These are phyloP conservation scores for Neofelis nebulosa DNA, from an alignment of 2,113 vertebrate genomes.

Conservation along the genomic window DNA sequence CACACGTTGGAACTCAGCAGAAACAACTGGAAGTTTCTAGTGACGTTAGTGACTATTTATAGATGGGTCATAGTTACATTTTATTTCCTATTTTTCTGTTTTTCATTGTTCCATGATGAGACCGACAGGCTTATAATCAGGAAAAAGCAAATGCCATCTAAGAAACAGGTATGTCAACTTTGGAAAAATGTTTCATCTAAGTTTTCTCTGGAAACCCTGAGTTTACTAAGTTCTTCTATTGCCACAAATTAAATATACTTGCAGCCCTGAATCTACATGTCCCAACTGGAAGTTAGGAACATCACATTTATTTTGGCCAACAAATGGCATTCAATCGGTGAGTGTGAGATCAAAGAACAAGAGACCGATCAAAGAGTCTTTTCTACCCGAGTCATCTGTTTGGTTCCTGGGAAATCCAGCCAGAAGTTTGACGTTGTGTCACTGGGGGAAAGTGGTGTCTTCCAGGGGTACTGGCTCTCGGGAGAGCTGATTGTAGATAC, in stretches of 20 bases:
- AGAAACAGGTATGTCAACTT: background rate
- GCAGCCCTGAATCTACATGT: background rate
- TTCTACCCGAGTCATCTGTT: background rate
- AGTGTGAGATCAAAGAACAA: background rate
- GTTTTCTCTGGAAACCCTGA: background rate
- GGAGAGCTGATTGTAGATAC: background rate
- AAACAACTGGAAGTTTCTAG: background rate
- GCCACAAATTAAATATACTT: background rate
- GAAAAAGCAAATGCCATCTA: background rate
- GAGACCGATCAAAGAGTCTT: background rate
- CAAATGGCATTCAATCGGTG: background rate
- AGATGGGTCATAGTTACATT: background rate
- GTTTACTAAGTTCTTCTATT: background rate
- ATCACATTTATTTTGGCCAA: background rate
- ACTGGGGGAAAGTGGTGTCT: background rate
- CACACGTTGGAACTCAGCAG: background rate
- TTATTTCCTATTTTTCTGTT: background rate
- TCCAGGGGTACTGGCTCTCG: background rate
- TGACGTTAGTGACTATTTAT: background rate
- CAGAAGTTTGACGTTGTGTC: background rate
- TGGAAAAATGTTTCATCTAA: background rate
- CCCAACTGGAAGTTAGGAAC: background rate
- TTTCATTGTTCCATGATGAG: background rate
- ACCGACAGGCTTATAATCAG: background rate
- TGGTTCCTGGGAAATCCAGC: background rate